Evolutionary conservation across 1,140 invertebrate species (phyloP), one percentile per base, ranked within the genome.

Genomic region (Yoshiicerus persimilis): DNA sequence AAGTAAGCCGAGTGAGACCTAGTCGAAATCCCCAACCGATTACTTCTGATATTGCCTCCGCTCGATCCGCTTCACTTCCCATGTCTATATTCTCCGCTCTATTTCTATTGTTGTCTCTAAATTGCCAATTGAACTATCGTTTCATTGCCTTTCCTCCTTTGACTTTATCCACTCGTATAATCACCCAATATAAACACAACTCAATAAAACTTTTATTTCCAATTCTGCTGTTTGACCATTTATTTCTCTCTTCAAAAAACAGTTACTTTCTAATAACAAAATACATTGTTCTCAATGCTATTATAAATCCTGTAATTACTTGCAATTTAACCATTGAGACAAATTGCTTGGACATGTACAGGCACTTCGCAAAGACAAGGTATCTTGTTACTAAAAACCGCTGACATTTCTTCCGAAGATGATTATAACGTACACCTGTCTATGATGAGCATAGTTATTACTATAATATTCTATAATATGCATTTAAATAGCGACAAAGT

Each of bases 51-150:
- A 86, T 70, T 70, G 86, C 62, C 41, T 86, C 62, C 34, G 62
- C 25, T 86, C 36, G 66, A 77, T 87, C 80, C 86, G 86, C 86
- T 83, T 87, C 86, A 87, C 41, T 80, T 38, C 86, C 38, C 66
- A 41, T 39, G n/a, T 84, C 20, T 84, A 34, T 84, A 47, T n/a
- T 39, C 80, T 84, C 36, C 80, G 39, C 39, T 39, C 38, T 30
- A 30, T 47, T 84, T 41, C 70, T 32, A 77, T 77, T 77, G 70
- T 77, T 77, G 36, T 77, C 70, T 36, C 34, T 32, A 84, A 84
- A 84, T 84, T 84, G 83, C 38, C 38, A 84, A 84, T 84, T 47
- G 83, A 84, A 84, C 83, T 32, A 56, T 84, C 83, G 47, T 84
- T 27, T 56, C 39, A 32, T 84, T 47, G 38, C 20, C 11, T 47